Percentiles rank a stretch among this genome's conserved stretches.
phyloP scores from a whole-genome alignment of 2,113 vertebrate species.

The Semnornis frantzii region DNA sequence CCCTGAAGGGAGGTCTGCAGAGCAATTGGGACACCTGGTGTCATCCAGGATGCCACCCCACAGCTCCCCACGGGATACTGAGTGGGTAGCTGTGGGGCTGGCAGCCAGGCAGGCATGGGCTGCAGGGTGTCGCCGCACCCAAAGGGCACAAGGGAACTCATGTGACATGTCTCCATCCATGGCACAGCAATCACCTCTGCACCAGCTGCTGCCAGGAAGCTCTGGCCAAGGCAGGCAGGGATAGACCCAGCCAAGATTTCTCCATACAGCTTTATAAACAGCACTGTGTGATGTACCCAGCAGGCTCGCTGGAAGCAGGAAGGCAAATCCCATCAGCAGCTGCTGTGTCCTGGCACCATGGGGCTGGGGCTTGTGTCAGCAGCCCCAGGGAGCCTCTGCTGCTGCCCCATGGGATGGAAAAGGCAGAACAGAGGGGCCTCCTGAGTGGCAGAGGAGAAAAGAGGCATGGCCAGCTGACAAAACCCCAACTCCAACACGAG shows the following conservation, averaged over 20 bases:
- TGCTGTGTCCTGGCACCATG: background rate
- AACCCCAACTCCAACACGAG: background rate
- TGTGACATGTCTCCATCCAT: background rate
- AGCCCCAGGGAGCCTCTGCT: background rate
- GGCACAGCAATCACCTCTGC: background rate
- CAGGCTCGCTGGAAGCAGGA: background rate
- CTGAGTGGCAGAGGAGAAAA: background rate
- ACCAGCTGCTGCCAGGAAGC: background rate
- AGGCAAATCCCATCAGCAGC: background rate
- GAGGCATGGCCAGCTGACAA: background rate
- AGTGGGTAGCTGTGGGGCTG: background rate
- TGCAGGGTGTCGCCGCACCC: background rate
- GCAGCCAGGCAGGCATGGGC: background rate
- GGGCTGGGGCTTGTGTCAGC: background rate
- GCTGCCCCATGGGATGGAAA: background rate
- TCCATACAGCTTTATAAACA: background rate
- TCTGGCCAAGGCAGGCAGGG: background rate
- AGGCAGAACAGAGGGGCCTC: background rate
- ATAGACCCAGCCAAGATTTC: background rate
- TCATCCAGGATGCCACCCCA: background rate
- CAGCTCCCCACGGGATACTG: background rate
- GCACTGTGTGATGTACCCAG: accelerated
- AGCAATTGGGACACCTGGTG: accelerated
- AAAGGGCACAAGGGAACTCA: background rate
- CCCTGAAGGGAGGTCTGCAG: background rate